Conservation (phyloP, 2,888 invertebrate genomes). For the Drosophila meridionalis region DNA sequence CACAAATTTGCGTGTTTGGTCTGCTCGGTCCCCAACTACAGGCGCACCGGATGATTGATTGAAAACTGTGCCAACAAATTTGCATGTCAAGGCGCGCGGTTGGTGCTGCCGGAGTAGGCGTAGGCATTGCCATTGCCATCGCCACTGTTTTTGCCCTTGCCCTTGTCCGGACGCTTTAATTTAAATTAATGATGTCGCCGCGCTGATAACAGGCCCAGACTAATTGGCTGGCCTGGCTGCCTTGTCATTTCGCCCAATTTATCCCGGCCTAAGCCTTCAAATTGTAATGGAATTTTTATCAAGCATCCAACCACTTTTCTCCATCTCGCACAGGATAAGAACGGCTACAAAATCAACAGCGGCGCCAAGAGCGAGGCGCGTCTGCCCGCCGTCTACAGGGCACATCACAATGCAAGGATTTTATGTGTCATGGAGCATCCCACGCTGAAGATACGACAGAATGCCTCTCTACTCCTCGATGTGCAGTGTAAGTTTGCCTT, state of each 20-base stretch:
- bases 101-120: conserved; percentile 13
- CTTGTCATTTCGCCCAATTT: conserved; percentile 70
- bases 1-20: conserved; percentile 74
- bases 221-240: conserved; percentile 61
- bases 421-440: conserved; percentile 92
- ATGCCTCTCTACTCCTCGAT: conserved; percentile 85
- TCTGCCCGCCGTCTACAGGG: conserved; percentile 91
- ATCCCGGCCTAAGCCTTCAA: conserved; percentile 53
- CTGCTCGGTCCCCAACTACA: conserved; percentile 40
- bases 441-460: conserved; percentile 85
- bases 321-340: conserved; percentile 79
- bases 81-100: conserved; percentile 52
- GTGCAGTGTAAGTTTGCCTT: conserved; percentile 84
- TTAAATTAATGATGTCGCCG: conserved; percentile 78
- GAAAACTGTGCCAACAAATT: conserved; percentile 77
- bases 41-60: conserved; percentile 64
- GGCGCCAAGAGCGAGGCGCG: conserved; percentile 88
- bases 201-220: conserved; percentile 72
- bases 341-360: conserved; percentile 85
- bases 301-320: conserved; percentile 10
- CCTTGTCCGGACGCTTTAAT: conserved; percentile 61
- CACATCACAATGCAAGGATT: conserved; percentile 94
- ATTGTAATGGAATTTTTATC: conserved; percentile 64
- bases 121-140: conserved; percentile 9
- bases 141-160: conserved; percentile 26